A percentile compares a stretch with the other conserved stretches of the same genome.
Conservation (phyloP, 2,888 invertebrate genomes). For the Ormyrus labotus region DNA sequence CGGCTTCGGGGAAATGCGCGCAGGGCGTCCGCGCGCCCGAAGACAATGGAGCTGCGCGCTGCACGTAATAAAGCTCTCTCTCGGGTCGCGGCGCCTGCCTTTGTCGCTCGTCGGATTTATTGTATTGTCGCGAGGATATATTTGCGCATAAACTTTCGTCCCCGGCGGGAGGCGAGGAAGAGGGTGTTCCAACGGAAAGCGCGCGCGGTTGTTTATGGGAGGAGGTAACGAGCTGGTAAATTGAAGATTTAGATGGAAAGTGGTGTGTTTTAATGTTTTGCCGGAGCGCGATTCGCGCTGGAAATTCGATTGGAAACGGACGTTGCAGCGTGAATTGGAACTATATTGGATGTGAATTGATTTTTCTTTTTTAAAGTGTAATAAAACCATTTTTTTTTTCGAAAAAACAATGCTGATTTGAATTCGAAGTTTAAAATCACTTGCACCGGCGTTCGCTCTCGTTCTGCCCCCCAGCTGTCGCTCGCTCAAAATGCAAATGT, state of each 20-base stretch:
- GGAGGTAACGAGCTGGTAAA: constrained; percentile 34
- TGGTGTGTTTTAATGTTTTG: too few species aligned
- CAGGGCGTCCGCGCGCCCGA: neutral
- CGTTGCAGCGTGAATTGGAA: neutral
- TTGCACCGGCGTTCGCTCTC: too few species aligned
- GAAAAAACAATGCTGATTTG: too few species aligned
- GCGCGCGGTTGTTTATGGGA: constrained; percentile 16
- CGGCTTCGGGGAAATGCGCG: neutral
- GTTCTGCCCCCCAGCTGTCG: too few species aligned
- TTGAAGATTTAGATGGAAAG: constrained; percentile 21
- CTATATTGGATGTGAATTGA: neutral
- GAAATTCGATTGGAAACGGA: neutral
- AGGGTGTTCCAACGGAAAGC: neutral
- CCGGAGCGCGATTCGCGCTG: too few species aligned
- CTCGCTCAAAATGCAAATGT: too few species aligned
- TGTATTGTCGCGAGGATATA: constrained; percentile 18
- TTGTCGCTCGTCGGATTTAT: constrained; percentile 35
- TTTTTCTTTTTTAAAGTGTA: too few species aligned
- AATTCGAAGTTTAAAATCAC: too few species aligned
- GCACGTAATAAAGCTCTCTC: too few species aligned
- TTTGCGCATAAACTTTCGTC: constrained; percentile 34
- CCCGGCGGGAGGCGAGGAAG: neutral
- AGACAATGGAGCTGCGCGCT: too few species aligned
- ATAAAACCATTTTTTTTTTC: too few species aligned
- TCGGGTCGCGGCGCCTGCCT: neutral